phyloP scores from a whole-genome alignment of 2,888 invertebrate genomes.

The Disparrhopalites patrizii region DNA sequence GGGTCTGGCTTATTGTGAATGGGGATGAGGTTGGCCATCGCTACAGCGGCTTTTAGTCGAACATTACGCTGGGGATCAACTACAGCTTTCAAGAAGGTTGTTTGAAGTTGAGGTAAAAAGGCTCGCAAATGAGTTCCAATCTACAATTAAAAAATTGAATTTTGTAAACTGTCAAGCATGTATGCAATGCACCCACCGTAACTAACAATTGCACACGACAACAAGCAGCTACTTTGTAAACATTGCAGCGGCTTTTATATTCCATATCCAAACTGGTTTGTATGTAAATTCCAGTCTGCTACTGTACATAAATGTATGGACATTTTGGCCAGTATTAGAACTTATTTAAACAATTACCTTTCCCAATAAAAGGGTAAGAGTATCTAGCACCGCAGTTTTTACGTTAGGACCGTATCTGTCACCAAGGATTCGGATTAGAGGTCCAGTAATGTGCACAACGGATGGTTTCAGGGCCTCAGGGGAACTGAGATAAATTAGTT shows the following conservation, averaged over 20 bases:
- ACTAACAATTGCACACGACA: too few species aligned
- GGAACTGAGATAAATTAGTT: conserved; percentile 77
- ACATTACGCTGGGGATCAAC: conserved; percentile 84
- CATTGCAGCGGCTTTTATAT: too few species aligned
- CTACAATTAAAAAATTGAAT: conserved; percentile 54
- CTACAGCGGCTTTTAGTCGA: conserved; percentile 81
- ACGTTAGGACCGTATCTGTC: conserved; percentile 91
- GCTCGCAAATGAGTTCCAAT: conserved; percentile 93
- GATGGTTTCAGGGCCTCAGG: conserved; percentile 87
- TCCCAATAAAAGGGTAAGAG: conserved; percentile 81
- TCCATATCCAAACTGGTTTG: too few species aligned
- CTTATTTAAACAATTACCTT: too few species aligned
- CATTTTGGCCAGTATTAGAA: neutral
- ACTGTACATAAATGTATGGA: neutral
- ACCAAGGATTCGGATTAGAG: conserved; percentile 93
- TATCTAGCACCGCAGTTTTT: conserved; percentile 89
- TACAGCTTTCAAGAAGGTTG: conserved; percentile 93
- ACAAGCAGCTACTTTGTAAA: too few species aligned
- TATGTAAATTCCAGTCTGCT: too few species aligned
- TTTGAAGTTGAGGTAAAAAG: conserved; percentile 96
- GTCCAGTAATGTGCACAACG: conserved; percentile 95
- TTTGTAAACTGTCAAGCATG: neutral
- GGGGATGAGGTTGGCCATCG: conserved; percentile 78
- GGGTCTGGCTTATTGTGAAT: conserved; percentile 94
- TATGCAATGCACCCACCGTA: too few species aligned